A percentile compares a stretch with the other conserved stretches of the same genome.
Evolutionary conservation across 2,797 vertebrate genomes (phyloP).

Genomic region (Oreochromis grahami): DNA sequence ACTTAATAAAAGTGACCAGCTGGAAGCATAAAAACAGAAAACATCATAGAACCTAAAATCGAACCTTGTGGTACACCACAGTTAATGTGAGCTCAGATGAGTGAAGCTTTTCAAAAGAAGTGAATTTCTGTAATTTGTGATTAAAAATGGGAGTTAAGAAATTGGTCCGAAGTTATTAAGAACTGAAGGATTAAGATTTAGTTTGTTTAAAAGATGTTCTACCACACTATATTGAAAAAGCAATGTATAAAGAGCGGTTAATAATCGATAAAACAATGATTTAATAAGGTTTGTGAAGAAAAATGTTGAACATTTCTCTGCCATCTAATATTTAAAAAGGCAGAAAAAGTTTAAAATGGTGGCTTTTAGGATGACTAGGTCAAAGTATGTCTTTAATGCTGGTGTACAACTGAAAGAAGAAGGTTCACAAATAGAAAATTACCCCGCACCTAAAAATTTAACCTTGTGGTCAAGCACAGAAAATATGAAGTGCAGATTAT

Average conservation of each 20-base stretch:
- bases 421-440: not conserved
- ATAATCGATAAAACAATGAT: not conserved
- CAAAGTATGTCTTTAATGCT: not conserved
- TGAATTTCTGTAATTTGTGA: not conserved
- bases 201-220: not conserved
- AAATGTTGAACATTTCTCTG: not conserved
- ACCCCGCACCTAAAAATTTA: not conserved
- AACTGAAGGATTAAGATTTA: not conserved
- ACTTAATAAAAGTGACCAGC: not conserved
- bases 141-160: not conserved
- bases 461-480: not conserved
- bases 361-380: not conserved
- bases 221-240: not conserved
- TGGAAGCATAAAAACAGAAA: not conserved
- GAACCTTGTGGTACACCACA: not conserved
- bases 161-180: rapidly evolving
- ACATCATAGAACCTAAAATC: not conserved
- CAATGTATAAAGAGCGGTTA: not conserved
- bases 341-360: rapidly evolving
- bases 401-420: not conserved
- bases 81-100: not conserved
- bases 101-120: not conserved
- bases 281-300: not conserved
- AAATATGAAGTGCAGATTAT: not conserved
- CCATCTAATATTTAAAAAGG: not conserved